A percentile compares a stretch with the other conserved stretches of the same genome.
These are phyloP conservation scores for Taurulus bubalis DNA, from an alignment of 2,113 vertebrate genomes.

Conservation along the genomic window DNA sequence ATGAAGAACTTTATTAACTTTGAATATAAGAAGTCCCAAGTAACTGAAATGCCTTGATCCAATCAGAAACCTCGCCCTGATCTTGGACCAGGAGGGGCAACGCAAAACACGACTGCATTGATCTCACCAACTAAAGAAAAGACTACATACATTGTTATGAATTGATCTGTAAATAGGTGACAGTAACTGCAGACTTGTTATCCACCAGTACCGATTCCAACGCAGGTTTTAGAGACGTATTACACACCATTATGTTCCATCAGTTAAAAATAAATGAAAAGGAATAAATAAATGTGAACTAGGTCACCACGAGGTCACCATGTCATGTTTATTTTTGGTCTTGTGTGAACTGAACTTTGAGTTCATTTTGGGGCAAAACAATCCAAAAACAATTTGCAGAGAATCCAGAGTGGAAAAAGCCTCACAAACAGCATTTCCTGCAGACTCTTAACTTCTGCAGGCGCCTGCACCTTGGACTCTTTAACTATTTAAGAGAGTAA, in stretches of 20 bases:
- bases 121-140: too few relatives aligned
- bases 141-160: too few relatives aligned
- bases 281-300: neutral
- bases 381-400: too few relatives aligned
- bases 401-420: too few relatives aligned
- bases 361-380: neutral
- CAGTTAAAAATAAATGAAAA: neutral
- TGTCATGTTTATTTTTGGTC: too few relatives aligned
- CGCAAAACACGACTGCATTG: too few relatives aligned
- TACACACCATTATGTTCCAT: neutral
- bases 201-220: neutral
- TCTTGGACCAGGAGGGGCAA: too few relatives aligned
- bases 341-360: neutral
- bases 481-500: constrained; percentile 38
- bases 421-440: neutral
- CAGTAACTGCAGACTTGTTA: neutral
- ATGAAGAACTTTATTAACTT: too few relatives aligned
- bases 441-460: constrained; percentile 16
- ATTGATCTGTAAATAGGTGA: neutral
- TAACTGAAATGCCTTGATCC: too few relatives aligned
- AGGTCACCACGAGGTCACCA: too few relatives aligned
- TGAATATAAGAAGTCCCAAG: too few relatives aligned
- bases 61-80: too few relatives aligned
- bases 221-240: neutral
- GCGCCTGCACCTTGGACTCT: neutral